Percentiles rank a stretch among this genome's conserved stretches.
Evolutionary conservation across 2,888 invertebrate species (phyloP).

Genomic region (Scelioninae gen. 2): DNA sequence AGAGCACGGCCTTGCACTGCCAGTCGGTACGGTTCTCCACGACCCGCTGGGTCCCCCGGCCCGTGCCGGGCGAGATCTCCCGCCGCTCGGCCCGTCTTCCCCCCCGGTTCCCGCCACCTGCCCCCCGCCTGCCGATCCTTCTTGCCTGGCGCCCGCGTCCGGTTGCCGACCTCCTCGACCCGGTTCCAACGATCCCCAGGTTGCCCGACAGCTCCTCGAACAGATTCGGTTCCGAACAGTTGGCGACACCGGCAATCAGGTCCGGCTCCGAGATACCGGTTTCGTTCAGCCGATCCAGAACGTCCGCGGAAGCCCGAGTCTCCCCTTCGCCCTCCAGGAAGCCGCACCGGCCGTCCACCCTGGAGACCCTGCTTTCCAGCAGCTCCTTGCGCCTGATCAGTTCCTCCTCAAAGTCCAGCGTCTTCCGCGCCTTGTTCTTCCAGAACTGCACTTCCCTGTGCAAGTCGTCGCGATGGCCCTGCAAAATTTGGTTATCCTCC

Average conservation of each 20-base stretch:
- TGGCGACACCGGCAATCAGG: background rate
- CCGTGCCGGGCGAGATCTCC: background rate
- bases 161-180: no score
- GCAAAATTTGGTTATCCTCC: constrained; percentile 88
- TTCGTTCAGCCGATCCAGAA: constrained; percentile 2
- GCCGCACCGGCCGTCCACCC: no score
- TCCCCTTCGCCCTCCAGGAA: background rate
- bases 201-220: constrained; percentile 15
- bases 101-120: no score
- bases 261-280: constrained; percentile 19
- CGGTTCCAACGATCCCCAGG: background rate
- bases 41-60: constrained; percentile 1
- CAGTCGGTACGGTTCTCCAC: constrained; percentile 15
- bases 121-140: no score
- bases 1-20: constrained; percentile 27
- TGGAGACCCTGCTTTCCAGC: background rate
- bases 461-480: constrained; percentile 90
- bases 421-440: constrained; percentile 77
- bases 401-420: constrained; percentile 84
- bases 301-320: background rate
- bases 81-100: constrained; percentile 1
- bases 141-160: no score
- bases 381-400: constrained; percentile 87
- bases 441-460: constrained; percentile 89
- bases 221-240: background rate